A percentile compares a stretch with the other conserved stretches of the same genome.
Conservation (phyloP, 2,888 invertebrate species). For the Rhimphoctona megacephalus region DNA sequence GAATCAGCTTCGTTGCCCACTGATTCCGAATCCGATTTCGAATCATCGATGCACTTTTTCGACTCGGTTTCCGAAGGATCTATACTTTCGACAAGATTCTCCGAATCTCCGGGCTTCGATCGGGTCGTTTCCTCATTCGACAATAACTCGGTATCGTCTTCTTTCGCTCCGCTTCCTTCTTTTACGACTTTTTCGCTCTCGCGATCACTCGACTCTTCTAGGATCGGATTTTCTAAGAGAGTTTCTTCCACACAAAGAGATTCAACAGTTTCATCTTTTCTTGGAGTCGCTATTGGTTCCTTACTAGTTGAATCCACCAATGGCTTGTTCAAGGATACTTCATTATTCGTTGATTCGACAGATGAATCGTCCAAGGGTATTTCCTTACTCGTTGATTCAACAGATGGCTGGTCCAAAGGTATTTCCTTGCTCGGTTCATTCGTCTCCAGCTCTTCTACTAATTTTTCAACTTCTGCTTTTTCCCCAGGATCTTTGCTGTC, state of each 20-base stretch:
- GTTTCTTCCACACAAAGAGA: constrained; percentile 21
- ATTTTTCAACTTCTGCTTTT: background rate
- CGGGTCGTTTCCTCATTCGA: background rate
- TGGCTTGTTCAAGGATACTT: background rate
- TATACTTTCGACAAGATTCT: constrained; percentile 5
- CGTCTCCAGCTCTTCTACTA: background rate
- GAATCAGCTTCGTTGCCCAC: constrained; percentile 75
- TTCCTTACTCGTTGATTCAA: constrained; percentile 17
- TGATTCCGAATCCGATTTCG: constrained; percentile 77
- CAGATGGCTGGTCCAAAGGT: background rate
- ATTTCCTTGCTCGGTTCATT: background rate
- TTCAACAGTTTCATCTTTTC: constrained; percentile 5
- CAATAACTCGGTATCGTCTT: background rate
- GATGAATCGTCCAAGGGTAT: background rate
- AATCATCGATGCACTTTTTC: constrained; percentile 61
- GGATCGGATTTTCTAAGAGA: background rate
- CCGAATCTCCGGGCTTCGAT: constrained; percentile 9
- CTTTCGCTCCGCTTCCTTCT: background rate
- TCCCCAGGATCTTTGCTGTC: background rate
- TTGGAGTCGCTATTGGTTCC: background rate
- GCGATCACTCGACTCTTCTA: constrained; percentile 15
- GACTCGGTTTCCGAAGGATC: constrained; percentile 8
- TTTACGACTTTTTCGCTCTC: constrained; percentile 61
- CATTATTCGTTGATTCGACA: background rate
- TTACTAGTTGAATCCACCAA: constrained; percentile 19